A percentile compares a stretch with the other conserved stretches of the same genome.
phyloP scores from a whole-genome alignment of 2,113 vertebrate genomes.

The Ammospiza nelsoni region DNA sequence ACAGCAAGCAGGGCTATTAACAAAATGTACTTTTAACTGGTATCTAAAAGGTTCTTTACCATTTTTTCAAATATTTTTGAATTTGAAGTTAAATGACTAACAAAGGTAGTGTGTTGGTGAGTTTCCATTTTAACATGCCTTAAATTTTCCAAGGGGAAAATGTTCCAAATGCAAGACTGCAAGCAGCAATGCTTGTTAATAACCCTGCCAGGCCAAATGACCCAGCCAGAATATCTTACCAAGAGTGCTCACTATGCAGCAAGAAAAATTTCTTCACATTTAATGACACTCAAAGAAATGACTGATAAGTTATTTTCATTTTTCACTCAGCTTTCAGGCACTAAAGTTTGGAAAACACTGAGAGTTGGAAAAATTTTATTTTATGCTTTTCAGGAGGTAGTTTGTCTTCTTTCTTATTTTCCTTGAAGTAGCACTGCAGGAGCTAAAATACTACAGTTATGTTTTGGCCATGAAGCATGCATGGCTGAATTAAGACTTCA shows the following conservation, averaged over 20 bases:
- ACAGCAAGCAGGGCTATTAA: neutral
- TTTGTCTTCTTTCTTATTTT: neutral
- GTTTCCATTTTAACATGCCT: neutral
- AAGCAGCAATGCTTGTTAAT: neutral
- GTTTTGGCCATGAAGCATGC: neutral
- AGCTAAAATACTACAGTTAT: neutral
- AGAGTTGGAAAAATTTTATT: neutral
- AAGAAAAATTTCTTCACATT: neutral
- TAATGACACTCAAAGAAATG: neutral
- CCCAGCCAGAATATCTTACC: neutral
- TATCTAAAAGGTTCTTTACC: neutral
- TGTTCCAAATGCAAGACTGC: neutral
- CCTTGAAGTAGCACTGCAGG: neutral
- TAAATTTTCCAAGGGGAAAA: neutral
- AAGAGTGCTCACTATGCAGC: neutral
- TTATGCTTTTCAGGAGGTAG: neutral
- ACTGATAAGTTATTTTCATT: neutral
- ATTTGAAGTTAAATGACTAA: neutral
- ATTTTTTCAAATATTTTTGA: neutral
- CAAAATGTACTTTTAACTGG: neutral
- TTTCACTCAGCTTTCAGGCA: neutral
- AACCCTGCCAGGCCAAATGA: neutral
- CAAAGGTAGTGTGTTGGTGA: neutral
- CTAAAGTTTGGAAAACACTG: neutral
- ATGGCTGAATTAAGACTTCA: neutral